These are phyloP conservation scores for Habrosyne pyritoides DNA, from an alignment of 2,888 invertebrate species.

Conservation along the genomic window DNA sequence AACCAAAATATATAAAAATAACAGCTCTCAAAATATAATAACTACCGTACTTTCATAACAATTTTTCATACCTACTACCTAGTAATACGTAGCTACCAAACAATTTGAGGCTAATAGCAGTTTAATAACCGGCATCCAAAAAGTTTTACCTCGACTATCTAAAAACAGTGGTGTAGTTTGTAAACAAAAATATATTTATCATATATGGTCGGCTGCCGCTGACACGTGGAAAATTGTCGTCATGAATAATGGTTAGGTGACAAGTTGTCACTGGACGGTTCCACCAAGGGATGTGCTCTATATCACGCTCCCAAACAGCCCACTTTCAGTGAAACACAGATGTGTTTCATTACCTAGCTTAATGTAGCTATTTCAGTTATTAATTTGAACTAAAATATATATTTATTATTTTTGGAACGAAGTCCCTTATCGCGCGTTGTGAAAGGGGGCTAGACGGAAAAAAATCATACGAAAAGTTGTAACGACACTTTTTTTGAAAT, in stretches of 20 bases:
- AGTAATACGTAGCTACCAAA: background rate
- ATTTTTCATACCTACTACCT: too few relatives aligned
- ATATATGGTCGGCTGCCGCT: slow-evolving; percentile 56
- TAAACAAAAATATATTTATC: slow-evolving; percentile 51
- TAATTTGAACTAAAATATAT: too few relatives aligned
- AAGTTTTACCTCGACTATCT: slow-evolving; percentile 10
- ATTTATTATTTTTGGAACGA: too few relatives aligned
- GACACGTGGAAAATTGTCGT: slow-evolving; percentile 74
- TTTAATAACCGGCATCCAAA: slow-evolving; percentile 1
- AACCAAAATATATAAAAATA: too few relatives aligned
- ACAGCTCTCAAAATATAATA: too few relatives aligned
- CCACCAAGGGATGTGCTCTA: slow-evolving; percentile 30
- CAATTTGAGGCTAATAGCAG: background rate
- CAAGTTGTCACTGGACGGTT: slow-evolving; percentile 53
- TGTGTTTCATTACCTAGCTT: background rate
- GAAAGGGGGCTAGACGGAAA: too few relatives aligned
- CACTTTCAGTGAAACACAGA: background rate
- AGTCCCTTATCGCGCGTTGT: too few relatives aligned
- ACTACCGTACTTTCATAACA: too few relatives aligned
- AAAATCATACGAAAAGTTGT: too few relatives aligned
- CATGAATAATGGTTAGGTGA: slow-evolving; percentile 68
- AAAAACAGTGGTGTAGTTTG: slow-evolving; percentile 22
- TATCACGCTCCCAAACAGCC: slow-evolving; percentile 16
- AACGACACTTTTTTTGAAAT: too few relatives aligned
- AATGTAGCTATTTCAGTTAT: too few relatives aligned